These are phyloP conservation scores for Brachionus manjavacas DNA, from an alignment of 1,140 invertebrate genomes.

Conservation along the genomic window DNA sequence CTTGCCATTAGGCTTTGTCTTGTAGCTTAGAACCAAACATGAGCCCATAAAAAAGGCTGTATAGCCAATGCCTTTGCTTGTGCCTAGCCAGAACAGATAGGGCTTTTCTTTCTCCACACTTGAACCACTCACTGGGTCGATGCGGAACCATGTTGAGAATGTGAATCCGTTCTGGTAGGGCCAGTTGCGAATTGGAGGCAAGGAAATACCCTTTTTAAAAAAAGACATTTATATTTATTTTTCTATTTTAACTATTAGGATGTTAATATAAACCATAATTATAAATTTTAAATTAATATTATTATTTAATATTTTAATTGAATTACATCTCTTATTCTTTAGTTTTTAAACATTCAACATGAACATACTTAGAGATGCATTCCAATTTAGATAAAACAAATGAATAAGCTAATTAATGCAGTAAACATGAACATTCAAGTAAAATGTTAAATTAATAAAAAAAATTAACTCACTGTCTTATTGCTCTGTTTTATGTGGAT, in stretches of 20 bases:
- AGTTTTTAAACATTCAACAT: neutral
- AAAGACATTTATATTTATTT: neutral
- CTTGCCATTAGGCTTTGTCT: conserved; percentile 96
- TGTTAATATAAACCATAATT: conserved; percentile 19
- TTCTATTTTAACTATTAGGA: neutral
- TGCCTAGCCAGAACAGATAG: conserved; percentile 97
- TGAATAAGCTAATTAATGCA: neutral
- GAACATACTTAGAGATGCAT: neutral
- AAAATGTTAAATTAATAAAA: neutral
- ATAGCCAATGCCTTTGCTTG: conserved; percentile 97
- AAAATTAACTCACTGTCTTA: neutral
- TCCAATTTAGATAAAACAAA: neutral
- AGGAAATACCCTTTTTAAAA: conserved; percentile 68
- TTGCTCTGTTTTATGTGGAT: conserved; percentile 6
- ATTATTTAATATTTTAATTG: neutral
- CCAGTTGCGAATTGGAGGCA: conserved; percentile 91
- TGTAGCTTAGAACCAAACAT: conserved; percentile 75
- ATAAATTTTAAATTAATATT: neutral
- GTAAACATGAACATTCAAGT: neutral
- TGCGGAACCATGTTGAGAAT: conserved; percentile 95
- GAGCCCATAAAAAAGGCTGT: conserved; percentile 98
- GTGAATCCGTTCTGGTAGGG: conserved; percentile 98
- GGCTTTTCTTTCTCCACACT: conserved; percentile 97
- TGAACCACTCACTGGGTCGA: conserved; percentile 96
- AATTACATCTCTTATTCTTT: neutral